phyloP scores from a whole-genome alignment of 37 sponge, comb jelly and placozoan species.

The Amphimedon queenslandica region DNA sequence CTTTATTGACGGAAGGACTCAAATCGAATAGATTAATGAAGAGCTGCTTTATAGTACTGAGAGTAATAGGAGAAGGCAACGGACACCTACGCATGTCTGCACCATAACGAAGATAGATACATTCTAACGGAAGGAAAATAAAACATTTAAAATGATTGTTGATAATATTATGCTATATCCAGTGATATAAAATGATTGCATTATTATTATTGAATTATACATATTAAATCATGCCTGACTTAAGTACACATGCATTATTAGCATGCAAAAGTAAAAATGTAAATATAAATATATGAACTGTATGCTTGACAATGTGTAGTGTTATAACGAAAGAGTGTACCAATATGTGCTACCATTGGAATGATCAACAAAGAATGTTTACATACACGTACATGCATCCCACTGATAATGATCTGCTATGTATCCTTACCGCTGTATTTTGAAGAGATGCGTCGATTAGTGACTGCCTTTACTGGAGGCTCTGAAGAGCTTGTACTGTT shows the following conservation, averaged over 20 bases:
- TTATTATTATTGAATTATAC: no score
- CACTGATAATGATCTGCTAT: not conserved
- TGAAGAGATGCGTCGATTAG: constrained; percentile 14
- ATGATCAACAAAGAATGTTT: no score
- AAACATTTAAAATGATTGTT: no score
- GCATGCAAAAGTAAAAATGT: not conserved
- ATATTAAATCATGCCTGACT: no score
- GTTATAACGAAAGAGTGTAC: no score
- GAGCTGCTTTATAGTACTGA: constrained; percentile 63
- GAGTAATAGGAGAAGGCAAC: constrained; percentile 73
- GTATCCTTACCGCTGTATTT: constrained; percentile 5
- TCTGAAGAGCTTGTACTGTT: constrained; percentile 22
- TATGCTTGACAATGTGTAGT: not conserved
- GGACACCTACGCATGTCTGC: constrained; percentile 51
- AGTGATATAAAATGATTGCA: no score
- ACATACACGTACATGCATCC: not conserved
- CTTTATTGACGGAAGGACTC: constrained; percentile 14
- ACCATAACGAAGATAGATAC: constrained; percentile 57
- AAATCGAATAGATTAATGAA: constrained; percentile 67
- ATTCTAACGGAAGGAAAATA: constrained; percentile 25
- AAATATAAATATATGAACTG: constrained; percentile 8
- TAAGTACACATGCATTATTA: no score
- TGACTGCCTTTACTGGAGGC: constrained; percentile 9
- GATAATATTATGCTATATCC: no score
- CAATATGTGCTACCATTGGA: no score